Conservation (phyloP, 2,888 invertebrate species). For the Phengaris arion region DNA sequence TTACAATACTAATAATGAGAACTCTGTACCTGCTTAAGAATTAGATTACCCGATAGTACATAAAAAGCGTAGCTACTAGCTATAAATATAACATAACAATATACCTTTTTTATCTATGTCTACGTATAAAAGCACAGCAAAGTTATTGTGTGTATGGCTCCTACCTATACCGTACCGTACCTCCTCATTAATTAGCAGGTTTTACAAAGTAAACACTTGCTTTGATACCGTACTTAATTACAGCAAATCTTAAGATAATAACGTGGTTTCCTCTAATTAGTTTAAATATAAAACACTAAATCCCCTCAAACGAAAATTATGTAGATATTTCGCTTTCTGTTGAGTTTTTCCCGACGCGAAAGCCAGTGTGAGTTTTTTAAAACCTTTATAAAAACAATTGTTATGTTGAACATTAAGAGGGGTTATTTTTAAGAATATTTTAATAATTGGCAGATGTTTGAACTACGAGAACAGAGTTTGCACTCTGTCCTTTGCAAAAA, state of each 20-base stretch:
- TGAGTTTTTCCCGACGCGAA: neutral
- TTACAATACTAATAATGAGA: no score
- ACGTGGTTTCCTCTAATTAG: slow-evolving; percentile 67
- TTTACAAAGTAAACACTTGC: slow-evolving; percentile 64
- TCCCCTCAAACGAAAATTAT: neutral
- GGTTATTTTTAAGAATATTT: neutral
- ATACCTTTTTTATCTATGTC: neutral
- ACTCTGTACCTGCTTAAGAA: no score
- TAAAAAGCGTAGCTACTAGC: no score
- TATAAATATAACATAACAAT: neutral
- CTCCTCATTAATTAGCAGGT: slow-evolving; percentile 63
- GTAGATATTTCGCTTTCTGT: neutral
- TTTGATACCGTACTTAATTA: slow-evolving; percentile 71
- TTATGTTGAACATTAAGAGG: neutral
- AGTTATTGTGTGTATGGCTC: slow-evolving; percentile 30
- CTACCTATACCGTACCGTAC: no score
- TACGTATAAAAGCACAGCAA: neutral
- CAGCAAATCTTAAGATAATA: slow-evolving; percentile 74
- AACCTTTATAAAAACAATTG: neutral
- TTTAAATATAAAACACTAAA: slow-evolving; percentile 54
- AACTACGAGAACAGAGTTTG: neutral
- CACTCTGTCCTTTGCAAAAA: no score
- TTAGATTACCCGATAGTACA: no score
- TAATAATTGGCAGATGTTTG: neutral
- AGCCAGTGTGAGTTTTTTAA: neutral